Base-by-base conservation (phyloP, 2,797 vertebrate genomes). In the Myotis vivesi region DNA sequence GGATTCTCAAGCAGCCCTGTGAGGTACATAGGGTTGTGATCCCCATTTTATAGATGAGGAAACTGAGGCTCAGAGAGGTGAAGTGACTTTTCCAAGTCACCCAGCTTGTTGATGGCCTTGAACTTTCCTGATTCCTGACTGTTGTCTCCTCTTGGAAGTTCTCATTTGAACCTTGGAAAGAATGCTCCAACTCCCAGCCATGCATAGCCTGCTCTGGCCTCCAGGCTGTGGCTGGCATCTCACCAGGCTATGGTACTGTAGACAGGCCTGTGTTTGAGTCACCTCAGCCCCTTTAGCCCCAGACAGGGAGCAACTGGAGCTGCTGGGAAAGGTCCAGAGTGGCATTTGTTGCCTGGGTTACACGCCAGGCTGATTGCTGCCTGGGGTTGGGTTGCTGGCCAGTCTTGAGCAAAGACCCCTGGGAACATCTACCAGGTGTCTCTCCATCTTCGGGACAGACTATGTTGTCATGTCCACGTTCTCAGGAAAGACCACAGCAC, bases 261-360 rank as follows among this genome's bases (percentile, higher is more conserved):
- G 57, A 81, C 6, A 68, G 96, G 68, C 82, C 8, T 19, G 92
- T 73, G 57, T 75, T 49, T 17, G 2, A 72, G 51, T 53, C 92
- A 12, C 68, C 57, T 84, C 49, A 68, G 79, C 6, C 6, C 44
- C 15, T 5, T 20, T 0, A 73, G 51, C 77, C 95, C 64, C 33
- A 30, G 30, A 0, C 6, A 95, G 96, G 94, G 90, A 97, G 38
- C 91, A 7, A 1, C 0, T 0, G 85, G 75, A 94, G 36, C 89
- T 51, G 9, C 96, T 93, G 95, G 93, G 95, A 94, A 93, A 66
- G 6, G 75, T 94, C 96, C 91, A 72, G 95, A 25, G 95, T 23
- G 83, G 80, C 0, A 49, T 83, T 96, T 97, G 96, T 86, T 93
- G 66, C 3, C 6, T 41, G 73, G 6, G 95, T 83, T 97, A 93